Evolutionary conservation across 1,140 invertebrate genomes (phyloP), one percentile per base, ranked within the genome.

Genomic region (Diorhabda sublineata): DNA sequence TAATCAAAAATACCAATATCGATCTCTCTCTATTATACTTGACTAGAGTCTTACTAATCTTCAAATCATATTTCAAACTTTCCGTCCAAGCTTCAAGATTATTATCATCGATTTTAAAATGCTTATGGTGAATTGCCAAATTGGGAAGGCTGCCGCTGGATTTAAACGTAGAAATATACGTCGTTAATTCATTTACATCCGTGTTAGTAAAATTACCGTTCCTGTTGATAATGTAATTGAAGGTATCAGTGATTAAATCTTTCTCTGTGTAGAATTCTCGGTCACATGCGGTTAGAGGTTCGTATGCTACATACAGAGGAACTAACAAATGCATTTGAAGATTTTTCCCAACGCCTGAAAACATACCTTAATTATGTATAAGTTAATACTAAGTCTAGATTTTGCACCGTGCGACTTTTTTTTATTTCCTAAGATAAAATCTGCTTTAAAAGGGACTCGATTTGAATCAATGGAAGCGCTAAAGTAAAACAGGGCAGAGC

Each of bases 261-360:
- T 61, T 45, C 57, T 72, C 69, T 9, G 45, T 57, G 58, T 69
- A 72, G 42, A 63, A 65, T 8, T 71, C 69, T 41, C 61, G 56
- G 3, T 67, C 57, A 56, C 66, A 68, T 26, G 45, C 58, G 44
- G 45, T 61, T 8, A 9, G 8, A 3, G 71, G 68, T 45, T 71
- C 68, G 8, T 61, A 61, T 3, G 68, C 52, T 11, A 76, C 70
- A 43, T 67, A 75, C 6, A 77, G 8, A 4, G 71, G 69, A 41
- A 75, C 71, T 2, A 80, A 77, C 42, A 83, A 76, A 71, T 87
- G 86, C 62, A 85, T 82, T 59, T 83, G 80, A 0, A 88, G 75
- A 74, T 87, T 87, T 56, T 84, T 74, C 0, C 87, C 87, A 2
- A 87, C 80, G 81, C 3, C 87, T 75, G 4, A 52, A 52, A 52